Conservation (phyloP, 2,113 vertebrate genomes). For the Butorides virescens region DNA sequence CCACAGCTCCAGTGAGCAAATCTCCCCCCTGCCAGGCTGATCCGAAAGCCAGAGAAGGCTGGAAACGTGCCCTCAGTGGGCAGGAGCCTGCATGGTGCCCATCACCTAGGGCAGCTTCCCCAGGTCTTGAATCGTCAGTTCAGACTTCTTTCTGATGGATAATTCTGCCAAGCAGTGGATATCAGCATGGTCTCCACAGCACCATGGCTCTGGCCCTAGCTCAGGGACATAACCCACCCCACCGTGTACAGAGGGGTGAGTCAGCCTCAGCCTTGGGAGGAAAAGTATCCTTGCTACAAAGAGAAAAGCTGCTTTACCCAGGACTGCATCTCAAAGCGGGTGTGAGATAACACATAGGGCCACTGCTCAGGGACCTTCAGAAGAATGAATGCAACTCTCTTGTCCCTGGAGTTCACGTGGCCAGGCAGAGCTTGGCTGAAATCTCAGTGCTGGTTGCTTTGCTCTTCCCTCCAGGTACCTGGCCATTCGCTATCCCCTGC, state of each 20-base stretch:
- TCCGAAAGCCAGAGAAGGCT: not conserved
- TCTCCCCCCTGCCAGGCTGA: not conserved
- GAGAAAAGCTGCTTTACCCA: not conserved
- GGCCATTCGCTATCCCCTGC: constrained; percentile 85
- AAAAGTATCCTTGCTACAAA: not conserved
- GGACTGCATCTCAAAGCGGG: not conserved
- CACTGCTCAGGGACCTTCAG: not conserved
- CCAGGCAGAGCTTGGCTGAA: not conserved
- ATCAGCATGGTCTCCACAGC: not conserved
- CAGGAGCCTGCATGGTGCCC: not conserved
- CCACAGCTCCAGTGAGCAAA: not conserved
- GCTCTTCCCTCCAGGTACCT: constrained; percentile 74
- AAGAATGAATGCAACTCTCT: not conserved
- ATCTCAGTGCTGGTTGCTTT: not conserved
- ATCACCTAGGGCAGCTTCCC: not conserved
- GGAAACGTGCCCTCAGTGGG: not conserved
- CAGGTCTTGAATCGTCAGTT: not conserved
- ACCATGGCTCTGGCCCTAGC: not conserved
- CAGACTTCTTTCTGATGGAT: not conserved
- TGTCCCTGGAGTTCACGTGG: not conserved
- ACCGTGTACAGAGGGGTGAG: not conserved
- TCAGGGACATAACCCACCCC: not conserved
- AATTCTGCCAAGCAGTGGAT: not conserved
- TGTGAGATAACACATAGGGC: not conserved
- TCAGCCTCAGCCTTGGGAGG: not conserved